phyloP scores from a whole-genome alignment of 2,797 vertebrate genomes.

The Melanotaenia pygmaea region DNA sequence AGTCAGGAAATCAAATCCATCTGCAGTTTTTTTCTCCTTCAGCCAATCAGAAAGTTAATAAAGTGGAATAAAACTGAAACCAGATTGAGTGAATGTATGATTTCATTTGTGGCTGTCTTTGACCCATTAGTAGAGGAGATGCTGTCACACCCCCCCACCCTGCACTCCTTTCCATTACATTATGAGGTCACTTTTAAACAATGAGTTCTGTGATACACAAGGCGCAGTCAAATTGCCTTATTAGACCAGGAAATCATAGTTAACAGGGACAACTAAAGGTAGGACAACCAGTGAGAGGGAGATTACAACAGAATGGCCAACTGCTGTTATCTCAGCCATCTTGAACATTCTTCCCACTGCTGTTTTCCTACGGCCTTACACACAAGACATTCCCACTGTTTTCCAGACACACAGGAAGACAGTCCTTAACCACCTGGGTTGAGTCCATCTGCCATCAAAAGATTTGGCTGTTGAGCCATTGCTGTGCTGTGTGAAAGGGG shows the following conservation, averaged over 20 bases:
- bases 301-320: slow-evolving; percentile 16
- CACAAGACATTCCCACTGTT: slow-evolving; percentile 38
- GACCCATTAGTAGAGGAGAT: slow-evolving; percentile 31
- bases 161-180: slow-evolving; percentile 12
- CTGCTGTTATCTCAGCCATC: slow-evolving; percentile 19
- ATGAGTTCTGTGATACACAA: slow-evolving; percentile 21
- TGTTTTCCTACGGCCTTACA: slow-evolving; percentile 30
- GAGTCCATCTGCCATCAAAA: slow-evolving; percentile 63
- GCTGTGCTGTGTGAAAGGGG: slow-evolving; percentile 32
- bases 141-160: slow-evolving; percentile 30
- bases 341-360: slow-evolving; percentile 24
- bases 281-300: slow-evolving; percentile 10
- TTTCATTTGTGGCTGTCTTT: slow-evolving; percentile 45
- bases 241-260: slow-evolving; percentile 15
- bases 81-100: slow-evolving; percentile 48
- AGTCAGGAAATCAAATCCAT: slow-evolving; percentile 74
- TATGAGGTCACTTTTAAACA: slow-evolving; percentile 47
- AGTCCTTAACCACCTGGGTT: slow-evolving; percentile 67
- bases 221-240: slow-evolving; percentile 2
- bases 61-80: slow-evolving; percentile 28
- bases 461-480: slow-evolving; percentile 40
- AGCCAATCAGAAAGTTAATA: slow-evolving; percentile 27
- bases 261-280: slow-evolving; percentile 9
- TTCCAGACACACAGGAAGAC: slow-evolving; percentile 70
- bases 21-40: slow-evolving; percentile 41